phyloP scores from a whole-genome alignment of 2,888 invertebrate species.

The Resseliella maxima region DNA sequence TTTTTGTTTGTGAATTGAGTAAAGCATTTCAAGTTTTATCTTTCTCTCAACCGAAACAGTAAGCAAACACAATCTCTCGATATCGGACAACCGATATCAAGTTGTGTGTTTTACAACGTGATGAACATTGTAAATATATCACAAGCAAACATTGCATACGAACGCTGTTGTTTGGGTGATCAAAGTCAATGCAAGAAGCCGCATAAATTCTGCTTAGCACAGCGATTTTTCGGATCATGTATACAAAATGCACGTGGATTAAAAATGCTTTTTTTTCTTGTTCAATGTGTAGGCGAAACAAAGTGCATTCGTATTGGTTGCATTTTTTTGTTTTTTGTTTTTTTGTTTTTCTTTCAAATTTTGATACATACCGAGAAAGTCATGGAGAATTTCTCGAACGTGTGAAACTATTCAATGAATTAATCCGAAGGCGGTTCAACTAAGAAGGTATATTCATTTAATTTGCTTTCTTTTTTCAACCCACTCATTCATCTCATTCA shows the following conservation, averaged over 20 bases:
- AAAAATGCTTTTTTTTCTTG: no score
- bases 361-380: not conserved
- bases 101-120: constrained; percentile 42
- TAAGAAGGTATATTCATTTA: constrained; percentile 19
- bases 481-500: not conserved
- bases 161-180: not conserved
- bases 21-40: not conserved
- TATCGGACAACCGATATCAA: not conserved
- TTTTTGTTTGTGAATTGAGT: no score
- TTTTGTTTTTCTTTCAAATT: no score
- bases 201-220: not conserved
- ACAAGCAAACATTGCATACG: not conserved
- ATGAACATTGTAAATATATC: not conserved
- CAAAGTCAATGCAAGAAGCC: constrained; percentile 34
- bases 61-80: not conserved
- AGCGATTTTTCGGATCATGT: not conserved
- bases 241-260: not conserved
- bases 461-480: constrained; percentile 32
- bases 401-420: constrained; percentile 10
- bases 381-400: constrained; percentile 15
- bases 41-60: not conserved
- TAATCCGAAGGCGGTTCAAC: constrained; percentile 28
- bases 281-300: not conserved
- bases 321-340: not conserved
- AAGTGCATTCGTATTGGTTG: not conserved